Evolutionary conservation across 2,113 vertebrate species (phyloP).

Genomic region (Nerophis lumbriciformis): DNA sequence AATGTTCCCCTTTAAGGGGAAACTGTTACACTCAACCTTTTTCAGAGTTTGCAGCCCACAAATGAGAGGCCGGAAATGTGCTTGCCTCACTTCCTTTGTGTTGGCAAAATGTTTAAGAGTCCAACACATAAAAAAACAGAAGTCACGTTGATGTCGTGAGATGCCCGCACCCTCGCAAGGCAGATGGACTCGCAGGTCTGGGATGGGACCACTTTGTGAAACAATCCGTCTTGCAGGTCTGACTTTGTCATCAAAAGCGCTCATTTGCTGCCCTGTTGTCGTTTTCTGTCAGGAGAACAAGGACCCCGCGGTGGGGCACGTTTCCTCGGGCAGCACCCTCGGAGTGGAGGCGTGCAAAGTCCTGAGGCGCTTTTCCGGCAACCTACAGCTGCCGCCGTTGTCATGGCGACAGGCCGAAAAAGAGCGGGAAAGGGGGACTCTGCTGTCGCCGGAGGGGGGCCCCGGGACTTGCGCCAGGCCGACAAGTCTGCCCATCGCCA

Average conservation of each 20-base stretch:
- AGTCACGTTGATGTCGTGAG: too few relatives aligned
- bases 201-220: too few relatives aligned
- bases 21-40: too few relatives aligned
- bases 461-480: slow-evolving; percentile 76
- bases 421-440: slow-evolving; percentile 48
- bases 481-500: slow-evolving; percentile 78
- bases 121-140: too few relatives aligned
- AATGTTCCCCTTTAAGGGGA: too few relatives aligned
- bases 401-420: slow-evolving; percentile 82
- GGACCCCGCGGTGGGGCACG: slow-evolving; percentile 68
- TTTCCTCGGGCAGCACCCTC: slow-evolving; percentile 67
- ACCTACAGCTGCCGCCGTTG: slow-evolving; percentile 84
- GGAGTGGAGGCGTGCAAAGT: slow-evolving; percentile 85
- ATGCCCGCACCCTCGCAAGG: too few relatives aligned
- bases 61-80: too few relatives aligned
- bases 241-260: not conserved
- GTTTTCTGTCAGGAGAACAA: slow-evolving; percentile 68
- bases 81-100: too few relatives aligned
- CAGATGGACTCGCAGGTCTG: too few relatives aligned
- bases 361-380: slow-evolving; percentile 86
- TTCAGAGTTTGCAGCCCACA: too few relatives aligned
- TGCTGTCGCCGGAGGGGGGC: slow-evolving; percentile 80
- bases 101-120: too few relatives aligned
- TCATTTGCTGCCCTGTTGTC: not conserved
- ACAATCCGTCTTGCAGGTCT: too few relatives aligned